Base-by-base conservation (phyloP, 2,797 vertebrate species). In the Oreochromis grahami region DNA sequence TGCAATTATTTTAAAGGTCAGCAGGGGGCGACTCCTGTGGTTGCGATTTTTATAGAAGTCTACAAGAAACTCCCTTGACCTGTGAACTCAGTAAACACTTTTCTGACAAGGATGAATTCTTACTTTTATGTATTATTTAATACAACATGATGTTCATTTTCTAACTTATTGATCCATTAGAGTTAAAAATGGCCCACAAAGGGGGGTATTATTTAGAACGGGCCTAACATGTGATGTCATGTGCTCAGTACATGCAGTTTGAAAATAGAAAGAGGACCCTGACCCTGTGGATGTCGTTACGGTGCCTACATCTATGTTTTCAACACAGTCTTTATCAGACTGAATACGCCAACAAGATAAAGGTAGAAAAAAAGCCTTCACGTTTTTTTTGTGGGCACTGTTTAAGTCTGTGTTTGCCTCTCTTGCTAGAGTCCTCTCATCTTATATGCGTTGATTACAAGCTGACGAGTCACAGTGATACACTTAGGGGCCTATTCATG, bases 401-500 rank as follows among this genome's bases (percentile, higher is more conserved):
- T 93, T 96, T 94, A 95, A 94, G 94, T 95, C 95, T 96, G 93
- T 94, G 91, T 96, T 96, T 96, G 96, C 96, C 94, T 94, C 93
- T 93, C 94, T 95, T 96, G 95, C 96, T 95, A 94, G 95, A 87
- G 86, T 82, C 84, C 94, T 96, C 96, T 97, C 96, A 96, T 97
- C 94, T 95, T 96, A 96, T 95, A 96, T 96, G 96, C 95, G 95
- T 96, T 97, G 96, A 97, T 96, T 96, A 94, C 93, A 93, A 95
- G 91, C 94, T 93, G 95, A 95, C 92, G 90, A 96, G 95, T 95
- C 94, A 93, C 95, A 93, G 94, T 82, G 92, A 96, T 96, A 94
- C 93, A 94, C 94, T 95, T 91, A 90, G 94, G 91, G 93, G 81
- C 90, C 86, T 79, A 85, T 97, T 97, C 95, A 94, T 93, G 92